Evolutionary conservation across 2,888 invertebrate genomes (phyloP), one percentile per base, ranked within the genome.

Genomic region (Chelonus formosanus): DNA sequence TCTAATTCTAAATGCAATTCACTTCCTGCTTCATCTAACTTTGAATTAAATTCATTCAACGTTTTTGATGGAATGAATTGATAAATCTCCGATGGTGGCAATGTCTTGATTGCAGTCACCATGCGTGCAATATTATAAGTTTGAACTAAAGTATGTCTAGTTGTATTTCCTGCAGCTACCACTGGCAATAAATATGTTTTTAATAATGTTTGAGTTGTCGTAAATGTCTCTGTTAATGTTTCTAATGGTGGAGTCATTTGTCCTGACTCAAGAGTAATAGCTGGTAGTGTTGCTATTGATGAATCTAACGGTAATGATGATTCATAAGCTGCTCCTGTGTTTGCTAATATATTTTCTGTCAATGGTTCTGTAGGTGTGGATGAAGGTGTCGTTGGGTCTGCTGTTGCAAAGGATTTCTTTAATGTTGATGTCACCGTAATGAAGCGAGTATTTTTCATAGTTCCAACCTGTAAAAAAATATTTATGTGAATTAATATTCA

Each of bases 151-250:
- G 96, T 96, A 74, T 94, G 85, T 68, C 89, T 91, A 59, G 89
- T 90, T 0, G 94, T 93, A 73, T 93, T 89, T 67, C 90, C 90
- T 65, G 90, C 90, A 70, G 89, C 89, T 47, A 95, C 88, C 1
- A 96, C 90, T 0, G 96, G 96, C 60, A 96, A 85, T 68, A 96
- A 90, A 80, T 96, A 95, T 0, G 96, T 96, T 84, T 95, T 95
- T 20, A 95, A 85, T 86, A 95, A 90, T 6, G 92, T 88, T 83
- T 96, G 94, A 0, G 95, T 95, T 4, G 96, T 95, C 75, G 95
- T 95, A 85, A 95, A 96, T 3, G 95, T 95, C 85, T 96, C 95
- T 0, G 94, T 95, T 52, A 94, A 86, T 0, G 95, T 95, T 86
- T 95, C 94, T 59, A 96, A 84, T 0, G 94, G 94, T 8, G 95